Percentiles rank a stretch among this genome's conserved stretches.
Evolutionary conservation across 2,113 vertebrate species (phyloP).

Genomic region (Promerops cafer): DNA sequence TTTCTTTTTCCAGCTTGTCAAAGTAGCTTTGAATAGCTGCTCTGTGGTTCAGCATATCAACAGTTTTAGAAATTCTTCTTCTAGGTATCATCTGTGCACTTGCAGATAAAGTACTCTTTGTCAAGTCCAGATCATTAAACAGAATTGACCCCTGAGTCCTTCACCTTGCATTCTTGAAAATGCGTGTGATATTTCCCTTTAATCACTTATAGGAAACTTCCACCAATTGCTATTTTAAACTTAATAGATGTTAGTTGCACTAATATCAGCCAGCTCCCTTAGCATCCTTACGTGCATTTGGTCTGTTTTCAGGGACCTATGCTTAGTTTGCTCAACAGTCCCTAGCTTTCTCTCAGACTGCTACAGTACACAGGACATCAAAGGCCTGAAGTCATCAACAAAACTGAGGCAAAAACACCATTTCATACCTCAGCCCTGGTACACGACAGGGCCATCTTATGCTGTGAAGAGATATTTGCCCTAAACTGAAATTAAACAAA

Average conservation of each 20-base stretch:
- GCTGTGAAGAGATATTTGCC: neutral
- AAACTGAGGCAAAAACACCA: neutral
- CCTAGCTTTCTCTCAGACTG: neutral
- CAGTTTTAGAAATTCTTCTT: neutral
- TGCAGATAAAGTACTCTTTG: neutral
- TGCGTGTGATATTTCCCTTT: neutral
- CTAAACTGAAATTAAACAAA: neutral
- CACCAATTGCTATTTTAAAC: neutral
- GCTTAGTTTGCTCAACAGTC: neutral
- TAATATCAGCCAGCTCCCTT: neutral
- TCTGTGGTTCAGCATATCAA: neutral
- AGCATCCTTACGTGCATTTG: neutral
- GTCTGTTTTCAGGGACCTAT: neutral
- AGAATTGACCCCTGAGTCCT: neutral
- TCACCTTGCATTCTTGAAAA: neutral
- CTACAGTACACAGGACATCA: neutral
- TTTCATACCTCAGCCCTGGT: accelerated
- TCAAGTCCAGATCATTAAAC: neutral
- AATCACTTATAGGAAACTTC: neutral
- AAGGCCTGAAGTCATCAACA: neutral
- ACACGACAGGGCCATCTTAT: neutral
- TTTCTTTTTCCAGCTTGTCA: neutral
- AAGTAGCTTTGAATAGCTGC: neutral
- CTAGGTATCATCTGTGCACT: neutral
- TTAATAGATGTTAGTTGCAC: neutral